These are phyloP conservation scores for Barypeithes pellucidus DNA, from an alignment of 2,888 invertebrate genomes.

Conservation along the genomic window DNA sequence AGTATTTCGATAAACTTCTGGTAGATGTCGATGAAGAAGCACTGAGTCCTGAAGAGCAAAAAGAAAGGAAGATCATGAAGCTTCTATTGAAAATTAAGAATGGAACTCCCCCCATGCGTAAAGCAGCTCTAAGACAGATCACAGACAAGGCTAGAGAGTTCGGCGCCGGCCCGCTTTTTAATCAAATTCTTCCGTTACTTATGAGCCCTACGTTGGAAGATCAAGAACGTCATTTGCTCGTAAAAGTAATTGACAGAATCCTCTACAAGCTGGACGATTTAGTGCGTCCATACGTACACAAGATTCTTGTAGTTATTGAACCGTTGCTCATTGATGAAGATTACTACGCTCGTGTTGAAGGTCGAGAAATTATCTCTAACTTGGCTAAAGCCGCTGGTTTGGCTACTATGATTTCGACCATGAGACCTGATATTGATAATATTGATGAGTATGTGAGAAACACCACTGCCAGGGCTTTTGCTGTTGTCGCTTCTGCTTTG, in stretches of 20 bases:
- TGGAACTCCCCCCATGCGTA: slow-evolving; percentile 99
- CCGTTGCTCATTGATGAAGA: slow-evolving; percentile 99
- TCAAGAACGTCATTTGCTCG: slow-evolving; percentile 98
- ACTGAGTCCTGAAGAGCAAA: slow-evolving; percentile 95
- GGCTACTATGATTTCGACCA: slow-evolving; percentile 99
- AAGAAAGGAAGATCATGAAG: slow-evolving; percentile 99
- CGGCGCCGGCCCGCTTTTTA: slow-evolving; percentile 98
- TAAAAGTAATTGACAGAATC: slow-evolving; percentile 99
- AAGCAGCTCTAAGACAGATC: slow-evolving; percentile 96
- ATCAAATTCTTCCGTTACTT: slow-evolving; percentile 98
- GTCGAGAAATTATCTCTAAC: slow-evolving; percentile 99
- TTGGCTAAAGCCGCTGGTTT: slow-evolving; percentile 99
- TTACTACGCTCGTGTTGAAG: slow-evolving; percentile 99
- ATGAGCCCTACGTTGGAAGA: slow-evolving; percentile 99
- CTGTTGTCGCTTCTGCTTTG: slow-evolving; percentile 99
- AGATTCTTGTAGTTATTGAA: slow-evolving; percentile 99
- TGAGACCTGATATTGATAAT: slow-evolving; percentile 99
- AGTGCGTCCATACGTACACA: slow-evolving; percentile 99
- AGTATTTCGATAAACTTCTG: slow-evolving; percentile 98
- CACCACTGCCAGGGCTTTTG: slow-evolving; percentile 99
- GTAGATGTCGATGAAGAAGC: slow-evolving; percentile 98
- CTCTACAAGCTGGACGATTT: slow-evolving; percentile 98
- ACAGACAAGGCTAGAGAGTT: slow-evolving; percentile 99
- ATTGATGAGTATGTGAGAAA: slow-evolving; percentile 99
- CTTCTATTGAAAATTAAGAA: slow-evolving; percentile 98